Evolutionary conservation across 1,140 invertebrate genomes (phyloP).

Genomic region (Melipona quadrifasciata): DNA sequence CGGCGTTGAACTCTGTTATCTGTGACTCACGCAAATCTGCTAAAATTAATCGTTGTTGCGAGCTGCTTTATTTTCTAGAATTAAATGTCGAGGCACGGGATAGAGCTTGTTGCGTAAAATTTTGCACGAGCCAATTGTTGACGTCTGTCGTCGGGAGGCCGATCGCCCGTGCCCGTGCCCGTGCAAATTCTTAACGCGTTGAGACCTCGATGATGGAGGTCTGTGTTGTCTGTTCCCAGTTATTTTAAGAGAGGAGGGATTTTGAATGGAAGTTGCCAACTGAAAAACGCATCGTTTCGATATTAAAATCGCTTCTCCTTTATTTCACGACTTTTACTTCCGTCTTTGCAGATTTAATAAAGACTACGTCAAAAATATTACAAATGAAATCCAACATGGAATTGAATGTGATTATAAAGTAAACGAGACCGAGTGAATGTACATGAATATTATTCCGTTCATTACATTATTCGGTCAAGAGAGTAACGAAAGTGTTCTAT

Average conservation of each 20-base stretch:
- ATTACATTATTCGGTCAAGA: neutral
- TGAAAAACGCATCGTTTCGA: neutral
- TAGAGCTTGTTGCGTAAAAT: conserved; percentile 35
- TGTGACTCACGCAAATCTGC: conserved; percentile 4
- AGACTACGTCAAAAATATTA: neutral
- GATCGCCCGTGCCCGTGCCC: conserved; percentile 9
- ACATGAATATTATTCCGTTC: neutral
- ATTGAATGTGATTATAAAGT: too few species aligned
- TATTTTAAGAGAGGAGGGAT: conserved; percentile 28
- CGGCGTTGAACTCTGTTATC: conserved; percentile 5
- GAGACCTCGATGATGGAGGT: conserved; percentile 26
- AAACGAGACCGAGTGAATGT: too few species aligned
- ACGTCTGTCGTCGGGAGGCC: neutral
- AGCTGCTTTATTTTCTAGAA: conserved; percentile 19
- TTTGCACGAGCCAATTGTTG: conserved; percentile 19
- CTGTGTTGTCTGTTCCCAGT: neutral
- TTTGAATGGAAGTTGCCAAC: neutral
- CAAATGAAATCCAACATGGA: too few species aligned
- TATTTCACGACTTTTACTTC: neutral
- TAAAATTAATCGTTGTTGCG: conserved; percentile 11
- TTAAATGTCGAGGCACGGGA: neutral
- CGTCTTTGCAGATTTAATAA: neutral
- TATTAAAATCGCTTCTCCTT: neutral
- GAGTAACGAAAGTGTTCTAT: rapidly evolving
- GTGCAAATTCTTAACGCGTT: conserved; percentile 25